These are phyloP conservation scores for Ligdia adustata DNA, from an alignment of 2,888 invertebrate species.

Conservation along the genomic window DNA sequence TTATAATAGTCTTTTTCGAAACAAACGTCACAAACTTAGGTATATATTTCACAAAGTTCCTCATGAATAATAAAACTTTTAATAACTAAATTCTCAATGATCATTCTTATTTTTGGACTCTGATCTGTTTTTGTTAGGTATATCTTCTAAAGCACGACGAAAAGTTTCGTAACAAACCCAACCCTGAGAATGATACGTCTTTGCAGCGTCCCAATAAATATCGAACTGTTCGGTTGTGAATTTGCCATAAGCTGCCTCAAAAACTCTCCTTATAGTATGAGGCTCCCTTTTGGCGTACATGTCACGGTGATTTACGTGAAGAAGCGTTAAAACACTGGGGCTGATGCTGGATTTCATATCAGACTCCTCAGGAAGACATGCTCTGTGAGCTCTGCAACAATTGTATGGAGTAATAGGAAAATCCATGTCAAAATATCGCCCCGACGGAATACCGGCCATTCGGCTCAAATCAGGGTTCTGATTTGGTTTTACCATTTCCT, in stretches of 20 bases:
- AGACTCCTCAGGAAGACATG: slow-evolving; percentile 64
- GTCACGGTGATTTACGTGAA: slow-evolving; percentile 65
- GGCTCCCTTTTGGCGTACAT: slow-evolving; percentile 68
- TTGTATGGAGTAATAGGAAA: slow-evolving; percentile 60
- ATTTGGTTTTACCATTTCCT: slow-evolving; percentile 66
- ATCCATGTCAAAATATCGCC: slow-evolving; percentile 69
- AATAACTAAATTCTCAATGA: slow-evolving; percentile 13
- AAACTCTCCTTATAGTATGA: slow-evolving; percentile 66
- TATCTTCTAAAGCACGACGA: slow-evolving; percentile 48
- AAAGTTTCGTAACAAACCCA: slow-evolving; percentile 84
- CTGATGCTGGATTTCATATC: slow-evolving; percentile 59
- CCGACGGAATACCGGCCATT: slow-evolving; percentile 71
- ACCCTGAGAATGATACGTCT: slow-evolving; percentile 74
- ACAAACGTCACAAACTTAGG: too few species aligned
- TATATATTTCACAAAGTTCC: too few species aligned
- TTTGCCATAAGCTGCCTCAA: slow-evolving; percentile 77
- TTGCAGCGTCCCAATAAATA: slow-evolving; percentile 77
- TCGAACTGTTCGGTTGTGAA: slow-evolving; percentile 77
- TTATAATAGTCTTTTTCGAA: too few species aligned
- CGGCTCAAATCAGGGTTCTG: slow-evolving; percentile 46
- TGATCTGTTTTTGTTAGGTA: background rate
- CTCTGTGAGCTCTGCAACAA: slow-evolving; percentile 54
- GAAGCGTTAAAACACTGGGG: slow-evolving; percentile 62
- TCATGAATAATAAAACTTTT: slow-evolving; percentile 14
- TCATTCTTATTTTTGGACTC: background rate